phyloP scores from a whole-genome alignment of 2,888 invertebrate species.

The Busseola fusca region DNA sequence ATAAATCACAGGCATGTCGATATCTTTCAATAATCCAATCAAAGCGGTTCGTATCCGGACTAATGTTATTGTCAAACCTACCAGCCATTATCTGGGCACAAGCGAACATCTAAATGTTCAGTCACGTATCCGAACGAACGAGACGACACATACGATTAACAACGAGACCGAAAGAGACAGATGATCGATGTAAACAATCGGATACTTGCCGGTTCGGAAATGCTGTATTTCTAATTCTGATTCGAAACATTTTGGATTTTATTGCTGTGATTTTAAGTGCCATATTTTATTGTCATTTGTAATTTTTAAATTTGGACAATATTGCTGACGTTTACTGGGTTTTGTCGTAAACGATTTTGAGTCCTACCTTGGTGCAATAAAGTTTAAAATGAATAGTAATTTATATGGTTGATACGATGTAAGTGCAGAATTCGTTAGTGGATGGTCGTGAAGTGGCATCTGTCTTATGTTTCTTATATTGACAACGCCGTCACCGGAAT shows the following conservation, averaged over 20 bases:
- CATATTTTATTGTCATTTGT: slow-evolving; percentile 43
- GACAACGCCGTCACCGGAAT: slow-evolving; percentile 76
- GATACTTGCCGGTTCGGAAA: slow-evolving; percentile 55
- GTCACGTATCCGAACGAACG: slow-evolving; percentile 77
- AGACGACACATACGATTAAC: slow-evolving; percentile 60
- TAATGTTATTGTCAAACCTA: slow-evolving; percentile 87
- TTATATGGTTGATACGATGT: slow-evolving; percentile 32
- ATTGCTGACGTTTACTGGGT: slow-evolving; percentile 26
- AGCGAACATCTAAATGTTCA: slow-evolving; percentile 83
- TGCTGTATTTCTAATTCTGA: slow-evolving; percentile 54
- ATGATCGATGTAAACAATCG: slow-evolving; percentile 77
- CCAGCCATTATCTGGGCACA: slow-evolving; percentile 80
- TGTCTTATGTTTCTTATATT: slow-evolving; percentile 81
- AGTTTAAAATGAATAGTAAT: slow-evolving; percentile 25
- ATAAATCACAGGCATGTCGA: slow-evolving; percentile 81
- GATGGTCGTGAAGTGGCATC: slow-evolving; percentile 75
- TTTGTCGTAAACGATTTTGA: slow-evolving; percentile 26
- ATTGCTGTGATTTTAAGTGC: slow-evolving; percentile 38
- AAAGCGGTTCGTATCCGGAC: slow-evolving; percentile 81
- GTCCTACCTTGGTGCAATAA: accelerated
- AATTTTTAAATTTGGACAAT: slow-evolving; percentile 60
- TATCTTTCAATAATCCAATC: slow-evolving; percentile 87
- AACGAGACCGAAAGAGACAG: slow-evolving; percentile 64
- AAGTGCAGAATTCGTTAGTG: slow-evolving; percentile 71
- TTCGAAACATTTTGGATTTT: slow-evolving; percentile 59